These are phyloP conservation scores for Oncorhynchus nerka DNA, from an alignment of 2,113 vertebrate species.

Conservation along the genomic window DNA sequence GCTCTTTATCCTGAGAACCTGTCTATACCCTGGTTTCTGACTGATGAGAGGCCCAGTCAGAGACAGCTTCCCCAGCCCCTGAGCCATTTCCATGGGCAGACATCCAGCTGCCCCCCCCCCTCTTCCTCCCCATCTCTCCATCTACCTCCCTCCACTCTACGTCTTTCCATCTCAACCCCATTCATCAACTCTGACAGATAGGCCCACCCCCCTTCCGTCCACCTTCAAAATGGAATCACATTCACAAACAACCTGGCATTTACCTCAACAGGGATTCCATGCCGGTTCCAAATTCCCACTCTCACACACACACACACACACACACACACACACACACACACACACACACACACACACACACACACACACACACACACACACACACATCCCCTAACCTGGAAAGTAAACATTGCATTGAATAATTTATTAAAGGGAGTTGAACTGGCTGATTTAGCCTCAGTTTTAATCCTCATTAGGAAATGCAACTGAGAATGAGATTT, in stretches of 20 bases:
- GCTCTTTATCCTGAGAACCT: slow-evolving; percentile 14
- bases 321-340: neutral
- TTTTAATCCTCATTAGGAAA: too few species aligned
- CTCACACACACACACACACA: neutral
- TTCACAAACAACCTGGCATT: slow-evolving; percentile 28
- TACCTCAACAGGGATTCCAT: slow-evolving; percentile 10
- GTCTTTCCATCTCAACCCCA: slow-evolving; percentile 17
- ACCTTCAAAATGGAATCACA: slow-evolving; percentile 7
- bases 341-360: slow-evolving; percentile 27
- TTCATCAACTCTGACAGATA: slow-evolving; percentile 24
- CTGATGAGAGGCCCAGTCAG: neutral
- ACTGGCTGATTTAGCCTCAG: too few species aligned
- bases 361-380: neutral
- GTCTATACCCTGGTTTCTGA: neutral
- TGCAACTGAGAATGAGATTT: too few species aligned
- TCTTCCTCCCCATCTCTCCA: neutral
- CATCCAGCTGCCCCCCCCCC: neutral
- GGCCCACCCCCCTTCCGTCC: slow-evolving; percentile 3
- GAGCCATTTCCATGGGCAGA: neutral
- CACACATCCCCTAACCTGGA: neutral
- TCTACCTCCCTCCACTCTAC: neutral
- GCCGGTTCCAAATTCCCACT: neutral
- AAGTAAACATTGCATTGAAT: slow-evolving; percentile 18
- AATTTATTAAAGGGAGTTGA: slow-evolving; percentile 7
- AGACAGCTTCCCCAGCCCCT: neutral